phyloP scores from a whole-genome alignment of 2,888 invertebrate genomes.

The Neria commutata region DNA sequence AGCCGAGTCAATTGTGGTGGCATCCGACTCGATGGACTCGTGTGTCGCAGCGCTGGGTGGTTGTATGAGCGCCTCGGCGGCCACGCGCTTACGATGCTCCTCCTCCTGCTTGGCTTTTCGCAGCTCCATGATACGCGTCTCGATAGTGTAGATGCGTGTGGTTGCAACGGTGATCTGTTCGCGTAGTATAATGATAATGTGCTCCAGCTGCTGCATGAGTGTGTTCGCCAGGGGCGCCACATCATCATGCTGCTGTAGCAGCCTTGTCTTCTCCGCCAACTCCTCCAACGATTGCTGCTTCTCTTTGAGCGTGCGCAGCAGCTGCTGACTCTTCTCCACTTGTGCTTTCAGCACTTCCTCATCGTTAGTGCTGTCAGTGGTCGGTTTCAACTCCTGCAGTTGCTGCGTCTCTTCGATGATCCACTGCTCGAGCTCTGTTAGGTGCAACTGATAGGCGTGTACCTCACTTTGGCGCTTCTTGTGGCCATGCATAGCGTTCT shows the following conservation, averaged over 20 bases:
- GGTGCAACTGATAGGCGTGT: slow-evolving; percentile 64
- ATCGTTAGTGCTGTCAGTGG: slow-evolving; percentile 58
- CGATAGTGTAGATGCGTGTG: slow-evolving; percentile 66
- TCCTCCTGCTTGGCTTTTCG: slow-evolving; percentile 46
- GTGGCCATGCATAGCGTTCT: slow-evolving; percentile 66
- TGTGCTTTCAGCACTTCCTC: slow-evolving; percentile 64
- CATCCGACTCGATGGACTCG: slow-evolving; percentile 55
- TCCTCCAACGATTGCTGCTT: slow-evolving; percentile 64
- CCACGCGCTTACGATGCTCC: slow-evolving; percentile 44
- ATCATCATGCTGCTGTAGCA: slow-evolving; percentile 63
- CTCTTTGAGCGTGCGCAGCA: slow-evolving; percentile 63
- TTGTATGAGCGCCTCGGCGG: slow-evolving; percentile 50
- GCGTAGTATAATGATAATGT: slow-evolving; percentile 66
- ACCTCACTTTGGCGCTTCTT: slow-evolving; percentile 66
- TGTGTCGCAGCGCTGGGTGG: slow-evolving; percentile 33
- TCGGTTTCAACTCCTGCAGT: slow-evolving; percentile 46
- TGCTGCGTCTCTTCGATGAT: slow-evolving; percentile 60
- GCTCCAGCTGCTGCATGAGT: slow-evolving; percentile 66
- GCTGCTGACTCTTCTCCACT: slow-evolving; percentile 64
- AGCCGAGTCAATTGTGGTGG: slow-evolving; percentile 70
- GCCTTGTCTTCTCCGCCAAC: slow-evolving; percentile 63
- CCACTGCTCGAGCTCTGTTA: slow-evolving; percentile 67
- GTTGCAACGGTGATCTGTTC: slow-evolving; percentile 70
- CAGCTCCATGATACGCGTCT: slow-evolving; percentile 49
- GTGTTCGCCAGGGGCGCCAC: slow-evolving; percentile 62